Base-by-base conservation (phyloP, 2,888 invertebrate genomes). In the Amblyjoppa proteus region DNA sequence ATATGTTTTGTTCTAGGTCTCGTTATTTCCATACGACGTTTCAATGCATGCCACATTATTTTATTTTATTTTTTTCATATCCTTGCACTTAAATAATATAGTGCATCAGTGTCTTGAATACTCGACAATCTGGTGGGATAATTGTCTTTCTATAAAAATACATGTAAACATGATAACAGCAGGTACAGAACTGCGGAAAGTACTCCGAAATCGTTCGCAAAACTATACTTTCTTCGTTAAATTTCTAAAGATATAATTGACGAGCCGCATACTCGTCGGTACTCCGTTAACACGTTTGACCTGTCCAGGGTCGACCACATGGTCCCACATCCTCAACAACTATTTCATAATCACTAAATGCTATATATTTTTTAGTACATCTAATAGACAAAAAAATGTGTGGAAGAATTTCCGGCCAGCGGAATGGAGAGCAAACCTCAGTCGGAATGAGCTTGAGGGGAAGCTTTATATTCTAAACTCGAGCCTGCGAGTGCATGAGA, bases 111-210 rank as follows among this genome's bases (percentile, higher is more conserved):
- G 53, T 38, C 25, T 66, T 31, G 34, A 61, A 11, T 53, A 53
- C 41, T 16, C 73, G 64, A 61, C 31, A 64, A 79, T 49, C 61
- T 51, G 31, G 11, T 5, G 71, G 41, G 71, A 80, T 66, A 38
- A 53, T 76, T 25, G 53, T 68, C 4, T 70, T 71, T 76, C 80
- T 84, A 81, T 84, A 73, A 84, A 84, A 82, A 84, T 64, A 79
- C 53, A 84, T 80, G 71, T 64, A 80, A 76, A 73, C 25, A 58
- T 20, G 75, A 58, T 71, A 71, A 81, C 76, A 79, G 56, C 80
- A 84, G 84, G 84, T 84, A 84, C 80, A 58, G 75, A 79, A 82
- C 13, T 61, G 53, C 28, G 76, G 34, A 71, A 70, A 25, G 45
- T 70, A 16, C 7, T 75, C 34, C 20, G 28, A 49, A 81, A 41